phyloP scores from a whole-genome alignment of 53 echinoderm and acorn worm genomes.

The Hippasteria phrygiana region DNA sequence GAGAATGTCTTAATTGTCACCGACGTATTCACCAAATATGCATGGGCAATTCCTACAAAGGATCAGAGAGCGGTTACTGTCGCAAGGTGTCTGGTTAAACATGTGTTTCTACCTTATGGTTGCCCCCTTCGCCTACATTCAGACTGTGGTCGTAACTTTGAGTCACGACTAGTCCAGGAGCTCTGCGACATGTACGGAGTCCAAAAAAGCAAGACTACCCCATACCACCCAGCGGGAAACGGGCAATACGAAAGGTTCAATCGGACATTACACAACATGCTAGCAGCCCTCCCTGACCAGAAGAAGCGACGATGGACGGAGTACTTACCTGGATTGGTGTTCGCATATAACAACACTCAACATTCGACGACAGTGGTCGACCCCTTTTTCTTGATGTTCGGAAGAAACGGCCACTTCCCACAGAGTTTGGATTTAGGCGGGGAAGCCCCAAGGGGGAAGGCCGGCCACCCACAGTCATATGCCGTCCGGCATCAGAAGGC shows the following conservation, averaged over 20 bases:
- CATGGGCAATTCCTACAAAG: slow-evolving; percentile 43
- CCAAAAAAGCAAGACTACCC: background rate
- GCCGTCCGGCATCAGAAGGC: background rate
- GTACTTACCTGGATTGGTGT: background rate
- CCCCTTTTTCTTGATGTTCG: no score
- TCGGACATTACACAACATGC: slow-evolving; percentile 8
- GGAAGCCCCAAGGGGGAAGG: background rate
- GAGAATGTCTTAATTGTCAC: slow-evolving; percentile 28
- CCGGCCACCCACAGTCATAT: background rate
- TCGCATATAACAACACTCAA: background rate
- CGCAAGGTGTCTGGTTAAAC: background rate
- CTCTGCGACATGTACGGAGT: background rate
- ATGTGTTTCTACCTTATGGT: slow-evolving; percentile 5
- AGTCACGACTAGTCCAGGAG: background rate
- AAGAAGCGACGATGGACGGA: slow-evolving; percentile 14
- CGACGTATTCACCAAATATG: slow-evolving; percentile 42
- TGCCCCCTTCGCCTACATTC: slow-evolving; percentile 15
- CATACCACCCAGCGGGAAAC: no score
- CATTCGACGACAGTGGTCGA: slow-evolving; percentile 13
- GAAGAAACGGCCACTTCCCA: background rate
- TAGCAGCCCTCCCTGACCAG: background rate
- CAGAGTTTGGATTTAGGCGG: slow-evolving; percentile 2
- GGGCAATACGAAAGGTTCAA: no score
- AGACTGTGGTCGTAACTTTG: slow-evolving; percentile 8
- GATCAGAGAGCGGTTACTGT: slow-evolving; percentile 27